Evolutionary conservation across 1,140 invertebrate species (phyloP).

Genomic region (Planococcus citri): DNA sequence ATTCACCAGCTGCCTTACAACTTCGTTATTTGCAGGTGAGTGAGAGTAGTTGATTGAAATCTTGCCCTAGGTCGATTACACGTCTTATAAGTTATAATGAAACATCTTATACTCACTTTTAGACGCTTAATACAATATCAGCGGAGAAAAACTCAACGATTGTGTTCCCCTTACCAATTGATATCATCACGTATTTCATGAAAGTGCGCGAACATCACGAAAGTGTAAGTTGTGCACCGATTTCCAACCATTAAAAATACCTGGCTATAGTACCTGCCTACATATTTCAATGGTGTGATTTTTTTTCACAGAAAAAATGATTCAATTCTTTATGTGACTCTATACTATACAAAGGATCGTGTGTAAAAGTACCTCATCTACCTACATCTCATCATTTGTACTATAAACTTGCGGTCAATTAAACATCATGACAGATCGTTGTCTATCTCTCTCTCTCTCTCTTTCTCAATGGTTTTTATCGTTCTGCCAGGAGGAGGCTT

Average conservation of each 20-base stretch:
- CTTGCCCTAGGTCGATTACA: not conserved
- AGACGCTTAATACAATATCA: slow-evolving; percentile 88
- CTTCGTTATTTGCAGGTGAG: slow-evolving; percentile 28
- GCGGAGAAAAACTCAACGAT: slow-evolving; percentile 98
- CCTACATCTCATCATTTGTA: no score
- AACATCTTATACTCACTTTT: slow-evolving; percentile 27
- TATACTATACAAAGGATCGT: not conserved
- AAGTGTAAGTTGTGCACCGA: not conserved
- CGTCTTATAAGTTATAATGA: not conserved
- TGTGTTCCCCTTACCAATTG: slow-evolving; percentile 89
- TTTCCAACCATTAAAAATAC: no score
- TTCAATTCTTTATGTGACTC: not conserved
- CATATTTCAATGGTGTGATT: not conserved
- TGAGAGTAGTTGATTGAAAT: not conserved
- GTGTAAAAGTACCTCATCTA: no score
- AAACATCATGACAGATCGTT: not conserved
- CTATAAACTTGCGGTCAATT: not conserved
- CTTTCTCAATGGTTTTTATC: not conserved
- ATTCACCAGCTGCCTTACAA: slow-evolving; percentile 66
- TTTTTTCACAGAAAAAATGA: no score
- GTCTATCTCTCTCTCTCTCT: not conserved
- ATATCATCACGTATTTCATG: slow-evolving; percentile 65
- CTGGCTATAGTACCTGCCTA: no score
- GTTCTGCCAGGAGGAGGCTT: no score
- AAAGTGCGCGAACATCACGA: slow-evolving; percentile 8